A percentile compares a stretch with the other conserved stretches of the same genome.
phyloP scores from a whole-genome alignment of 2,888 invertebrate genomes.

The Drosophila pseudotalamancana region DNA sequence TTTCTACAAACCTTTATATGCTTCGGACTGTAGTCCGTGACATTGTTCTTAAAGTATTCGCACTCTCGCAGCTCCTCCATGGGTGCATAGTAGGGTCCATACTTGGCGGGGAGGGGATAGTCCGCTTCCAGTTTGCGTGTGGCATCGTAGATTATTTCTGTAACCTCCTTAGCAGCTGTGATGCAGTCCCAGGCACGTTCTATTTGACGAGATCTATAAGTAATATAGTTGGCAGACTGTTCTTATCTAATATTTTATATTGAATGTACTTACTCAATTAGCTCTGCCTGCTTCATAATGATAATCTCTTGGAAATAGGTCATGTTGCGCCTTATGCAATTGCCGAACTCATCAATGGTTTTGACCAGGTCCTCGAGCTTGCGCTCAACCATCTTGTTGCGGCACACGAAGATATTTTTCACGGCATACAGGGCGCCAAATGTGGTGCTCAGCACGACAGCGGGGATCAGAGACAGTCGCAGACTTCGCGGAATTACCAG shows the following conservation, averaged over 20 bases:
- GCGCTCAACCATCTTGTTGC: constrained; percentile 81
- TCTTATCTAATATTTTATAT: background rate
- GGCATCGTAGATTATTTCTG: constrained; percentile 82
- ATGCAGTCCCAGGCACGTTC: constrained; percentile 84
- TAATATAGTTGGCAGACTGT: background rate
- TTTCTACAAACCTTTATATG: constrained; percentile 79
- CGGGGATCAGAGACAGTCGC: constrained; percentile 74
- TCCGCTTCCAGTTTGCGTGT: constrained; percentile 81
- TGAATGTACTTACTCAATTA: constrained; percentile 75
- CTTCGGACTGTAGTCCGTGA: constrained; percentile 82
- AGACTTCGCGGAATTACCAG: constrained; percentile 76
- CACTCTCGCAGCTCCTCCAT: constrained; percentile 84
- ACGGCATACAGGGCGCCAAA: constrained; percentile 78
- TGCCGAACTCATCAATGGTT: constrained; percentile 83
- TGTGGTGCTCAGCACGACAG: constrained; percentile 71
- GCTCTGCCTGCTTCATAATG: constrained; percentile 81
- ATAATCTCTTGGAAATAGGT: constrained; percentile 83
- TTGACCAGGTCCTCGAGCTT: constrained; percentile 80
- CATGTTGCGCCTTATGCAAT: constrained; percentile 82
- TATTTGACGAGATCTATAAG: constrained; percentile 78
- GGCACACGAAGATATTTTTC: constrained; percentile 79
- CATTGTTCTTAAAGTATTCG: constrained; percentile 82
- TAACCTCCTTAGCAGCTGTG: constrained; percentile 82
- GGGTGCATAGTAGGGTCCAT: constrained; percentile 78
- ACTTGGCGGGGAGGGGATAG: constrained; percentile 75